Base-by-base conservation (phyloP, 1,140 invertebrate species). In the Tetramorium parvispinum region DNA sequence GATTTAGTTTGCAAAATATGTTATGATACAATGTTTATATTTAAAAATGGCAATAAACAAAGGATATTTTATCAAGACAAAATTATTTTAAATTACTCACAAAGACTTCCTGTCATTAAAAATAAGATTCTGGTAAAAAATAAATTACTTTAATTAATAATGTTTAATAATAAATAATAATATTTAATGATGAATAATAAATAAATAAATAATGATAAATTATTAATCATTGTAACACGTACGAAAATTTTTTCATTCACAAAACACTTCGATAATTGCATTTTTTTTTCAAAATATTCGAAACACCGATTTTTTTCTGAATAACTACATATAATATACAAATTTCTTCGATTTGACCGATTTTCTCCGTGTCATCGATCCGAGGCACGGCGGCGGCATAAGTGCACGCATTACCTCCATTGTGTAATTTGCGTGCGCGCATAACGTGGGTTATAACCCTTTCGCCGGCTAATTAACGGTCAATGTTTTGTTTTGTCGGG, bases 381-480 rank as follows among this genome's bases (percentile, higher is more conserved):
- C 40, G 6, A 18, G 7, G 11, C 40, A n/a, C 32, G 32, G 18
- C 7, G 7, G 61, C 57, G 51, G 8, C 8, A 18, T 49, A 76
- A n/a, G 37, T 49, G 75, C 76, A 66, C 51, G 43, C 46, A n/a
- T 49, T 79, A 13, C 53, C 59, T 24, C 37, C 24, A 79, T 85
- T 79, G 24, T 68, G 18, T 18, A 13, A 79, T 51, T 70, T 61
- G 63, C 76, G 65, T 79, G 85, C 53, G 11, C 16, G 11, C 0
- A 5, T 71, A 79, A 86, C 63, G 16, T 8, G 43, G 49, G 2
- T 40, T 40, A 65, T 65, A 65, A 78, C 43, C 37, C 18, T 21
- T 86, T 86, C 59, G 85, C 66, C 66, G 85, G 27, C 24, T 86
- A 86, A 86, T 86, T 86, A 86, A 75, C 65, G 53, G 65, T 53